phyloP scores from a whole-genome alignment of 2,888 invertebrate species.

The Ectemnius continuus region DNA sequence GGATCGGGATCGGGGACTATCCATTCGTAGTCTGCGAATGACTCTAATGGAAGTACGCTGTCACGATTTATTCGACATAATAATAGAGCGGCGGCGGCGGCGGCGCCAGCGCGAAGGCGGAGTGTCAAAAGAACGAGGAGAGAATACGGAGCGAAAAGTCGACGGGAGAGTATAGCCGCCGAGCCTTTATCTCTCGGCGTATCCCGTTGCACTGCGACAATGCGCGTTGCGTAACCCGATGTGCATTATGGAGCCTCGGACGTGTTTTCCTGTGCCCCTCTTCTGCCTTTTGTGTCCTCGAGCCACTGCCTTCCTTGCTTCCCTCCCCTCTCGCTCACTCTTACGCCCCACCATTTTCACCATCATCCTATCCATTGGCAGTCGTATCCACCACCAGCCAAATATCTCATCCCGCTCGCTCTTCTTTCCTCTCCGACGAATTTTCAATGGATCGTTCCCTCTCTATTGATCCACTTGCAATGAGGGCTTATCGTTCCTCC shows the following conservation, averaged over 20 bases:
- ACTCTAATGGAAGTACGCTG: neutral
- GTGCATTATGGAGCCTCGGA: slow-evolving; percentile 19
- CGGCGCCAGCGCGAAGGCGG: neutral
- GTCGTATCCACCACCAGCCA: too few species aligned
- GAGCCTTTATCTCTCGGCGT: slow-evolving; percentile 18
- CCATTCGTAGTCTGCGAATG: neutral
- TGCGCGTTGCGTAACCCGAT: slow-evolving; percentile 40
- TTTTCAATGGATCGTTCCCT: neutral
- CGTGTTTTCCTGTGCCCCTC: neutral
- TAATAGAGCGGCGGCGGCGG: neutral
- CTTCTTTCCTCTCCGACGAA: neutral
- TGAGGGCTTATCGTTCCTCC: slow-evolving; percentile 33
- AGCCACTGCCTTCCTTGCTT: neutral
- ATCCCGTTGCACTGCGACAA: slow-evolving; percentile 22
- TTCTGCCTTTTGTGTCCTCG: slow-evolving; percentile 11
- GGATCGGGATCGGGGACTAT: neutral
- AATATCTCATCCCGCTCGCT: neutral
- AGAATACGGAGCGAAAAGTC: slow-evolving; percentile 25
- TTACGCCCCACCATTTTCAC: neutral
- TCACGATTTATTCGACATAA: slow-evolving; percentile 4
- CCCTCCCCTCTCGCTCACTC: neutral
- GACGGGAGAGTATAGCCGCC: slow-evolving; percentile 23
- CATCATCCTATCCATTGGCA: too few species aligned
- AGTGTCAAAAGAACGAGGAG: slow-evolving; percentile 23
- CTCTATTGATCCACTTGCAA: slow-evolving; percentile 37